Conservation (phyloP, 2,888 invertebrate species). For the Mesoligia furuncula region DNA sequence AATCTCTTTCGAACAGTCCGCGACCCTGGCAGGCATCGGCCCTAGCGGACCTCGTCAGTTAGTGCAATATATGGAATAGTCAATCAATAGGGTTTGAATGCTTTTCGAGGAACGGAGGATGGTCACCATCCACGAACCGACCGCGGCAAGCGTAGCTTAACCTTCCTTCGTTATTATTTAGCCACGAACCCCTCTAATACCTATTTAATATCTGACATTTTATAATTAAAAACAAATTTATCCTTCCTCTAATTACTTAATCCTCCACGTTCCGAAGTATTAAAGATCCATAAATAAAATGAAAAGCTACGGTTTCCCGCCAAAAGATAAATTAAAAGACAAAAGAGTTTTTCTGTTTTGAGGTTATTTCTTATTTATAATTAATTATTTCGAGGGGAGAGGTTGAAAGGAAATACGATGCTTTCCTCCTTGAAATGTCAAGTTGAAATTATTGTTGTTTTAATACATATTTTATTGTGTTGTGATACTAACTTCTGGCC, state of each 20-base stretch:
- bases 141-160: background rate
- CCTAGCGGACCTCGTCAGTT: too few species aligned
- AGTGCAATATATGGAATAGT: too few species aligned
- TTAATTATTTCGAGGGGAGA: constrained; percentile 49
- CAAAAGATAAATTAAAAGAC: constrained; percentile 43
- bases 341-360: constrained; percentile 46
- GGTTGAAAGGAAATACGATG: constrained; percentile 21
- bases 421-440: constrained; percentile 3
- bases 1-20: too few species aligned
- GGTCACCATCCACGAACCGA: background rate
- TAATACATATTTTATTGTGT: too few species aligned
- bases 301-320: constrained; percentile 27
- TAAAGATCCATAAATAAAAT: constrained; percentile 61
- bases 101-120: background rate
- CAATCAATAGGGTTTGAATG: too few species aligned
- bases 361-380: constrained; percentile 53
- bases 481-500: too few species aligned
- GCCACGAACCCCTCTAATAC: constrained; percentile 11
- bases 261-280: constrained; percentile 36
- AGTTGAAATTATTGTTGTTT: constrained; percentile 17
- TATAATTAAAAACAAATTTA: constrained; percentile 48
- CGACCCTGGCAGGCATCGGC: too few species aligned
- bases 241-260: constrained; percentile 15
- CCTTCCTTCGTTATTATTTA: background rate
- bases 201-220: constrained; percentile 34